phyloP scores from a whole-genome alignment of 2,797 vertebrate species.

The Ctenopoma kingsleyae region DNA sequence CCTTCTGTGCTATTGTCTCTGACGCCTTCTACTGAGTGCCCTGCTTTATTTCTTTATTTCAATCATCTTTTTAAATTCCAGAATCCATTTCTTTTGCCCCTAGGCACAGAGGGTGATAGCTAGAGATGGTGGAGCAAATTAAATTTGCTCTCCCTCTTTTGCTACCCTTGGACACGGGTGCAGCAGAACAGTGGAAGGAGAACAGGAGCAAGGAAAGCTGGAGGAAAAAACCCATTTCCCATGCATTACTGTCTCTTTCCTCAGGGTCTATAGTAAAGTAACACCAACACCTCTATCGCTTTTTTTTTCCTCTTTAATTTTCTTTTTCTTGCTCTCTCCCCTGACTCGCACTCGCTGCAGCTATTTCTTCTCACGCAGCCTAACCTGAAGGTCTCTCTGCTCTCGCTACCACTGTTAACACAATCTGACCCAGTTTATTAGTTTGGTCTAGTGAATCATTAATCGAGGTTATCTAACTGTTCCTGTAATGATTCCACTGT shows the following conservation, averaged over 20 bases:
- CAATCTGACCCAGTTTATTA: constrained; percentile 83
- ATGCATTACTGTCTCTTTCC: constrained; percentile 76
- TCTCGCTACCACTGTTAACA: constrained; percentile 65
- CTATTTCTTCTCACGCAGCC: constrained; percentile 38
- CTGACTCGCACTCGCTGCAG: constrained; percentile 15
- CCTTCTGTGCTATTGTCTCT: constrained; percentile 77
- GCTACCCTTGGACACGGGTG: constrained; percentile 66
- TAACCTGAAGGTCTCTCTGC: constrained; percentile 70
- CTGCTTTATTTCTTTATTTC: constrained; percentile 78
- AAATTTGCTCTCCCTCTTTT: constrained; percentile 70
- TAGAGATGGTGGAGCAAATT: constrained; percentile 77
- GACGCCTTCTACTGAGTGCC: constrained; percentile 56
- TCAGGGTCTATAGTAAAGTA: constrained; percentile 63
- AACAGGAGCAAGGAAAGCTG: constrained; percentile 55
- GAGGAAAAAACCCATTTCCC: constrained; percentile 74
- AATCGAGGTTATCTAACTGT: constrained; percentile 83
- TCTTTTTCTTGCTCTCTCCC: constrained; percentile 49
- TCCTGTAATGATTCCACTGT: constrained; percentile 72
- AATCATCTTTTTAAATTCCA: constrained; percentile 77
- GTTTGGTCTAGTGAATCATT: constrained; percentile 83
- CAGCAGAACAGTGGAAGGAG: constrained; percentile 58
- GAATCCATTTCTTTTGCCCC: constrained; percentile 78
- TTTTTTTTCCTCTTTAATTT: constrained; percentile 64
- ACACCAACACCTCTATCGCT: constrained; percentile 69
- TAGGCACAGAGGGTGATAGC: constrained; percentile 62